Conservation (phyloP, 1,140 invertebrate species). For the Danaus melanippus region DNA sequence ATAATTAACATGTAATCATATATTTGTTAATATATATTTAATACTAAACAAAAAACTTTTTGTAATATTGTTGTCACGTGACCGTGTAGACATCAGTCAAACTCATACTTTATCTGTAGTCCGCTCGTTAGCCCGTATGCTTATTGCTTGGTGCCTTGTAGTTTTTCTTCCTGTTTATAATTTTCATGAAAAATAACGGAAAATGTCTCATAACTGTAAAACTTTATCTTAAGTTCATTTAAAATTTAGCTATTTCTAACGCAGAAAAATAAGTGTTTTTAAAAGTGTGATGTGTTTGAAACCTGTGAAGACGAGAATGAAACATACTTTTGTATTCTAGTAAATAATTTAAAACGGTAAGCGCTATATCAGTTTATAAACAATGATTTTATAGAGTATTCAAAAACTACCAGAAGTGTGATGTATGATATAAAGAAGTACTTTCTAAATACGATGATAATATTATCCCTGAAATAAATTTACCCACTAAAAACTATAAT, state of each 20-base stretch:
- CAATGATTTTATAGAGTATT: constrained; percentile 3
- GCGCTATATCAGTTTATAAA: constrained; percentile 27
- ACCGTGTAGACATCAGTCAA: constrained; percentile 7
- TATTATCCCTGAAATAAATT: too few species aligned
- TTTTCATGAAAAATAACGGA: constrained; percentile 67
- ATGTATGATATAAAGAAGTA: too few species aligned
- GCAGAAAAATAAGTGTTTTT: constrained; percentile 25
- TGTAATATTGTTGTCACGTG: constrained; percentile 15
- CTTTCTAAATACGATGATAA: too few species aligned
- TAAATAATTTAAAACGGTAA: constrained; percentile 52
- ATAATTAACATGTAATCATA: too few species aligned
- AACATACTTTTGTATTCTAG: constrained; percentile 61
- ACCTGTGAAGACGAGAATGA: constrained; percentile 59
- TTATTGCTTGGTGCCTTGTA: constrained; percentile 45
- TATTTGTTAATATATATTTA: neutral
- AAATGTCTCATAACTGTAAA: constrained; percentile 59
- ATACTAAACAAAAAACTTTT: neutral
- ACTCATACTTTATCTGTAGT: constrained; percentile 24
- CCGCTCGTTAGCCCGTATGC: constrained; percentile 35
- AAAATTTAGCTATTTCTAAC: constrained; percentile 24
- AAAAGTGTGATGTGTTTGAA: constrained; percentile 53
- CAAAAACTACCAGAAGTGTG: too few species aligned
- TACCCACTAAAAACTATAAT: too few species aligned
- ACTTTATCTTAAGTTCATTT: constrained; percentile 30
- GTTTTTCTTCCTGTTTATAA: constrained; percentile 54